These are phyloP conservation scores for Sebastes schlegelii DNA, from an alignment of 2,113 vertebrate genomes.

Conservation along the genomic window DNA sequence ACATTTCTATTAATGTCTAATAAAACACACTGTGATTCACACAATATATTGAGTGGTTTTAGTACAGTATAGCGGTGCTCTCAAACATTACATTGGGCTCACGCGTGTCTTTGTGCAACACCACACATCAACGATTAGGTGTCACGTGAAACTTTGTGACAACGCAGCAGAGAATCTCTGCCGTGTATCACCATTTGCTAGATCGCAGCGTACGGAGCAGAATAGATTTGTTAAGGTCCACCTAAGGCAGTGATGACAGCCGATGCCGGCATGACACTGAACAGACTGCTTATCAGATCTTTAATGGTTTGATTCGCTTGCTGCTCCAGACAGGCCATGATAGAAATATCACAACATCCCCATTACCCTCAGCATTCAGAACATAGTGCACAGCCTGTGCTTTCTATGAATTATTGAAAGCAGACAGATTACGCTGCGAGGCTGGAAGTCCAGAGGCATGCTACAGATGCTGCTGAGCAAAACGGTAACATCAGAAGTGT, in stretches of 20 bases:
- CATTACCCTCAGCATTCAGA: slow-evolving; percentile 76
- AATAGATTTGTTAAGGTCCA: slow-evolving; percentile 66
- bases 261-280: slow-evolving; percentile 59
- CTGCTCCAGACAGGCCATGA: slow-evolving; percentile 75
- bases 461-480: slow-evolving; percentile 76
- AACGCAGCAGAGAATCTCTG: slow-evolving; percentile 1
- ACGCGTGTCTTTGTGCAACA: slow-evolving; percentile 5
- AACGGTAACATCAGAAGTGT: slow-evolving; percentile 68
- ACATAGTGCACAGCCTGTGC: slow-evolving; percentile 71
- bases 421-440: slow-evolving; percentile 80
- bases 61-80: not conserved
- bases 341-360: slow-evolving; percentile 82
- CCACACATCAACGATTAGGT: slow-evolving; percentile 10
- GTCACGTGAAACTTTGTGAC: slow-evolving; percentile 27
- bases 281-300: slow-evolving; percentile 76
- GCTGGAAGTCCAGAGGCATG: slow-evolving; percentile 75
- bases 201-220: slow-evolving; percentile 28
- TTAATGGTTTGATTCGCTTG: slow-evolving; percentile 67
- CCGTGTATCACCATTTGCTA: slow-evolving; percentile 26
- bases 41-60: not conserved
- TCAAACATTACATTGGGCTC: not conserved
- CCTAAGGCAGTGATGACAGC: slow-evolving; percentile 58
- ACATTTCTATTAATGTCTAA: not conserved
- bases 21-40: not conserved
- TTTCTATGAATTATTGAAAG: slow-evolving; percentile 82